Conservation (phyloP, 1,140 invertebrate genomes). For the Eueides isabella region DNA sequence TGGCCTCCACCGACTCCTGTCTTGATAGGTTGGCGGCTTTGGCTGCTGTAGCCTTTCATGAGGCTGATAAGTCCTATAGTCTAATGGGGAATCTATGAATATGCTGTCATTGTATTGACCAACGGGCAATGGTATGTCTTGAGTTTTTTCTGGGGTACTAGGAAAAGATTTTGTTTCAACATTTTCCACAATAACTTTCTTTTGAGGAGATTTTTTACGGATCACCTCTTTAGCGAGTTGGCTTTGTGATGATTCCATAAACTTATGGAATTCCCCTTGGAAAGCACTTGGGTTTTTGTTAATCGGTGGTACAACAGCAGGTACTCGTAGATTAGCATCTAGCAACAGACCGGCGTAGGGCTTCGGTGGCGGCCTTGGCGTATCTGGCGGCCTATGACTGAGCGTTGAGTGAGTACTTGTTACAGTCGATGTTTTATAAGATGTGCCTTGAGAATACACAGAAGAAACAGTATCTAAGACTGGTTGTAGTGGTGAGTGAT, state of each 20-base stretch:
- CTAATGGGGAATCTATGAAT: slow-evolving; percentile 63
- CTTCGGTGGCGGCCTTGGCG: slow-evolving; percentile 39
- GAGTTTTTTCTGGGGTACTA: slow-evolving; percentile 19
- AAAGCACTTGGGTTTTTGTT: slow-evolving; percentile 70
- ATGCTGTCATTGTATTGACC: slow-evolving; percentile 73
- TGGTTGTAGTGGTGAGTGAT: slow-evolving; percentile 58
- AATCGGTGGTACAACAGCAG: slow-evolving; percentile 52
- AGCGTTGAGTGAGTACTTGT: slow-evolving; percentile 1
- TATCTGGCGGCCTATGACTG: slow-evolving; percentile 6
- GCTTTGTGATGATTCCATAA: slow-evolving; percentile 51
- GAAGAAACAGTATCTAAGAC: slow-evolving; percentile 47
- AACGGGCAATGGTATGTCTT: slow-evolving; percentile 56
- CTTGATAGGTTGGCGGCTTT: slow-evolving; percentile 15
- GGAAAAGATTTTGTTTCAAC: slow-evolving; percentile 23
- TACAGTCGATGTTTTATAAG: slow-evolving; percentile 7
- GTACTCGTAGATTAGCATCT: slow-evolving; percentile 47
- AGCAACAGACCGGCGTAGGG: slow-evolving; percentile 45
- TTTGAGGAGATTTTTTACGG: slow-evolving; percentile 22
- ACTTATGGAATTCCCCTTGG: slow-evolving; percentile 70
- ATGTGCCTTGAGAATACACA: slow-evolving; percentile 29
- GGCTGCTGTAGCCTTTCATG: slow-evolving; percentile 15
- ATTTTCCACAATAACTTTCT: slow-evolving; percentile 39
- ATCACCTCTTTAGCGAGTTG: slow-evolving; percentile 1
- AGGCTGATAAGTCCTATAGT: slow-evolving; percentile 54
- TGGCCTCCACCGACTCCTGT: slow-evolving; percentile 43